Base-by-base conservation (phyloP, 92 coral and sea anemone genomes). In the Metridium senile region DNA sequence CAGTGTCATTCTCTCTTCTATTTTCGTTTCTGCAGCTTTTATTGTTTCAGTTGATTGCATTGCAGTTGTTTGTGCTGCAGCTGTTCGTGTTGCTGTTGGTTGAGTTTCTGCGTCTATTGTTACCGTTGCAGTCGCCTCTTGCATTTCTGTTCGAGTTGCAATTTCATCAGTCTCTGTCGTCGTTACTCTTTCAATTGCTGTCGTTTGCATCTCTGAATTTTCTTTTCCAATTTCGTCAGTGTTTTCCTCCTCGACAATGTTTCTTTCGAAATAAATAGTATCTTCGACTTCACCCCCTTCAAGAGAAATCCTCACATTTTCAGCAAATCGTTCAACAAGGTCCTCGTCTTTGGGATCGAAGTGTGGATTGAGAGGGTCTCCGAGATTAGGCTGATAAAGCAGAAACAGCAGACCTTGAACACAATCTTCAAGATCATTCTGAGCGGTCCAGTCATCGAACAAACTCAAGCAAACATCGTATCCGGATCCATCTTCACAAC, bases 361-460 rank as follows among this genome's bases (percentile, higher is more conserved):
- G 76, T 79, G 61, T 21, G 97, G 96, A 25, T 78, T 92, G 1
- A 92, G 65, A 0, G 99, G 97, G 66, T 95, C 99, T 0, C 79
- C 93, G 19, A 89, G 65, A 62, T 89, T 90, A 19, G 99, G 99
- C 57, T 95, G 85, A 70, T 95, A 76, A 39, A 95, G 61, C 70
- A 95, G 66, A 66, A 89, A 92, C 65, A 95, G 84, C 77, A 95
- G 49, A 30, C 99, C 99, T 52, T 95, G 99, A 0, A 93, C 92
- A 39, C 93, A 83, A 81, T 95, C 97, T 61, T 95, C 93, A 39
- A 95, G 69, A 56, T 82, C 92, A 69, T 95, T 89, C 22, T 70
- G 77, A 45, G 49, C 82, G n/a, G 80, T 74, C 99, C 99, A 95
- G 21, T 94, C 98, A 71, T 81, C 88, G 66, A 95, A 83, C 81